Percentiles rank a stretch among this genome's conserved stretches.
phyloP scores from a whole-genome alignment of 2,797 vertebrate species.

The Tachyglossus aculeatus region DNA sequence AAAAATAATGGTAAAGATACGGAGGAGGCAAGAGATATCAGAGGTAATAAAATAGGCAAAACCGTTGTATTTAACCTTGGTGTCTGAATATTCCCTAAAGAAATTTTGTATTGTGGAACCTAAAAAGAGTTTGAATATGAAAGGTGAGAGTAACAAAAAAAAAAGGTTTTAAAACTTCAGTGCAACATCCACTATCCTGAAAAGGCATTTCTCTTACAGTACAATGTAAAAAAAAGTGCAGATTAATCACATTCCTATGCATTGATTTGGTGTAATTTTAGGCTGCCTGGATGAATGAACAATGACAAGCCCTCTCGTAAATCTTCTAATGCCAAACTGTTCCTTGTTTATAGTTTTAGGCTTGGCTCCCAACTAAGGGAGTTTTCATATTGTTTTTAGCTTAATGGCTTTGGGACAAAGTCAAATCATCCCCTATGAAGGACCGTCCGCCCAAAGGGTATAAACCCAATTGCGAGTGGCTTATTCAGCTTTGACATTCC shows the following conservation, averaged over 20 bases:
- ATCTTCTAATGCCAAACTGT: constrained; percentile 54
- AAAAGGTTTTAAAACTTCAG: too few species aligned
- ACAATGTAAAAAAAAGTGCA: constrained; percentile 52
- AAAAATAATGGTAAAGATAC: too few species aligned
- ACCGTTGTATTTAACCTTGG: too few species aligned
- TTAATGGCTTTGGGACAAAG: constrained; percentile 62
- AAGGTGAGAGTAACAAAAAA: constrained; percentile 24
- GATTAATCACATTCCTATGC: constrained; percentile 62
- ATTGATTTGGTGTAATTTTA: constrained; percentile 59
- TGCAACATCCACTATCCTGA: neutral
- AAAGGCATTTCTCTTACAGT: constrained; percentile 41
- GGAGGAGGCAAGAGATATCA: too few species aligned
- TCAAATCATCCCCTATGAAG: constrained; percentile 62
- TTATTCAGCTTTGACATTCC: constrained; percentile 73
- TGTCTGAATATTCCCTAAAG: too few species aligned
- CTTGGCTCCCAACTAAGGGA: constrained; percentile 45
- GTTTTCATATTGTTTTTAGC: constrained; percentile 59
- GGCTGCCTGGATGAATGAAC: constrained; percentile 64
- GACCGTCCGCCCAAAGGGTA: constrained; percentile 66
- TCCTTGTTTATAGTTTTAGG: constrained; percentile 60
- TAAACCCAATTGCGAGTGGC: constrained; percentile 66
- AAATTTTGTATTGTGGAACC: neutral
- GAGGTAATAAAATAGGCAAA: too few species aligned
- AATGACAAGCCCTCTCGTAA: constrained; percentile 60
- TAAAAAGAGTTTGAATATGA: constrained; percentile 40